These are phyloP conservation scores for Tinea trinotella DNA, from an alignment of 2,888 invertebrate species.

Conservation along the genomic window DNA sequence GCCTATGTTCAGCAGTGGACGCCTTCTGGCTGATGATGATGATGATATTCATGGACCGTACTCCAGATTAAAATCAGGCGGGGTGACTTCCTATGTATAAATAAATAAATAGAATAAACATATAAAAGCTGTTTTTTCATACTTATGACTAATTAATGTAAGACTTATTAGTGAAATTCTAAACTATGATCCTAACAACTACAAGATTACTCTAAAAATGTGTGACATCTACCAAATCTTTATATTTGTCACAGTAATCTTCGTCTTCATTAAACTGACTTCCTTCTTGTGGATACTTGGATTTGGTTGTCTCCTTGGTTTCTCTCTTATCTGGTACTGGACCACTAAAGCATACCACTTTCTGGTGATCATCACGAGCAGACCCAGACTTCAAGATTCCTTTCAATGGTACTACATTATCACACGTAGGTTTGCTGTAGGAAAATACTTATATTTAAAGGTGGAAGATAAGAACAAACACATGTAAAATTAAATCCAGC, in stretches of 20 bases:
- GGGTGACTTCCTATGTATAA: too few species aligned
- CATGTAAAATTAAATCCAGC: too few species aligned
- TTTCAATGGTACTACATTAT: constrained; percentile 47
- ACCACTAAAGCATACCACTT: constrained; percentile 62
- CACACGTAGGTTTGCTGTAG: constrained; percentile 49
- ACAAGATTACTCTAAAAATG: constrained; percentile 4
- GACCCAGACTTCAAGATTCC: constrained; percentile 57
- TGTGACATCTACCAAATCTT: constrained; percentile 35
- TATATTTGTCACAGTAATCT: constrained; percentile 47
- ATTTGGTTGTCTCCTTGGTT: constrained; percentile 4
- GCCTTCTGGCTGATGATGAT: too few species aligned
- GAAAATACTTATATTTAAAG: too few species aligned
- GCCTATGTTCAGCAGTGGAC: too few species aligned
- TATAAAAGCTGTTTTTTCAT: too few species aligned
- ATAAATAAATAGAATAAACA: too few species aligned
- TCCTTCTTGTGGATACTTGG: constrained; percentile 41
- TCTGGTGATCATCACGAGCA: constrained; percentile 57
- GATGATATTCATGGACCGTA: too few species aligned
- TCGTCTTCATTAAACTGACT: constrained; percentile 43
- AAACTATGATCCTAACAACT: neutral
- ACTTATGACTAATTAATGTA: too few species aligned
- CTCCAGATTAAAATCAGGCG: too few species aligned
- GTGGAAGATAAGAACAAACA: too few species aligned
- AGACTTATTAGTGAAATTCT: neutral
- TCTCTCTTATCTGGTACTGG: constrained; percentile 44